Conservation (phyloP, 2,888 invertebrate genomes). For the Xestoiulus laeticollis region DNA sequence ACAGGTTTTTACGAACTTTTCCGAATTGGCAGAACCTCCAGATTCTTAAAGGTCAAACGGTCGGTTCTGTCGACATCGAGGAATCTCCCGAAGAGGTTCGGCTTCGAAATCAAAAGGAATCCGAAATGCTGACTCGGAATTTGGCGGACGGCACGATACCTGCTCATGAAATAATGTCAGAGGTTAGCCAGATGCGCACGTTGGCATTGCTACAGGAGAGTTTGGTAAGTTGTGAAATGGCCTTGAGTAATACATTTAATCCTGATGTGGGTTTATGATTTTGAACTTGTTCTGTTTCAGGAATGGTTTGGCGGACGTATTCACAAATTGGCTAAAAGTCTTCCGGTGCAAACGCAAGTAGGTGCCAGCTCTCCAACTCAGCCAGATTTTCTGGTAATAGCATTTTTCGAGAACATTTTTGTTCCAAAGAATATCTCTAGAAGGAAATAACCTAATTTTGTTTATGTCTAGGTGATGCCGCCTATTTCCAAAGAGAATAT, state of each 20-base stretch:
- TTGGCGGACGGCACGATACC: slow-evolving; percentile 87
- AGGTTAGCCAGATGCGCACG: slow-evolving; percentile 81
- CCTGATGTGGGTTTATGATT: not conserved
- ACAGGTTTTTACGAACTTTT: slow-evolving; percentile 76
- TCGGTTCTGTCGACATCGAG: slow-evolving; percentile 63
- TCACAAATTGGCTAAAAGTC: slow-evolving; percentile 70
- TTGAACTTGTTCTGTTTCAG: slow-evolving; percentile 63
- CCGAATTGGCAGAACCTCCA: slow-evolving; percentile 64
- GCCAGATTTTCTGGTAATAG: slow-evolving; percentile 44
- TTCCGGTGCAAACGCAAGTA: slow-evolving; percentile 63
- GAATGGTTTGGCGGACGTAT: slow-evolving; percentile 82
- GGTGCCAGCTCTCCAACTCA: slow-evolving; percentile 45
- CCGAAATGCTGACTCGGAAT: slow-evolving; percentile 91
- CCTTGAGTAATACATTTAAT: not conserved
- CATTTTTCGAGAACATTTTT: not conserved
- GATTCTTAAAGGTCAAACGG: slow-evolving; percentile 14
- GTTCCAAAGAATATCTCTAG: not conserved
- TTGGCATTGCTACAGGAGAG: slow-evolving; percentile 91
- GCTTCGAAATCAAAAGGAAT: slow-evolving; percentile 84
- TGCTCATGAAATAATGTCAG: slow-evolving; percentile 84
- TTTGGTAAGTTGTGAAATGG: slow-evolving; percentile 70
- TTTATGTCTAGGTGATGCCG: not conserved
- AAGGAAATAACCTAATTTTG: not conserved
- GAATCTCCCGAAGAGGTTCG: slow-evolving; percentile 83
- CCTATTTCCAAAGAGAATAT: not conserved